Evolutionary conservation across 2,113 vertebrate genomes (phyloP).

Genomic region (Scopus umbretta): DNA sequence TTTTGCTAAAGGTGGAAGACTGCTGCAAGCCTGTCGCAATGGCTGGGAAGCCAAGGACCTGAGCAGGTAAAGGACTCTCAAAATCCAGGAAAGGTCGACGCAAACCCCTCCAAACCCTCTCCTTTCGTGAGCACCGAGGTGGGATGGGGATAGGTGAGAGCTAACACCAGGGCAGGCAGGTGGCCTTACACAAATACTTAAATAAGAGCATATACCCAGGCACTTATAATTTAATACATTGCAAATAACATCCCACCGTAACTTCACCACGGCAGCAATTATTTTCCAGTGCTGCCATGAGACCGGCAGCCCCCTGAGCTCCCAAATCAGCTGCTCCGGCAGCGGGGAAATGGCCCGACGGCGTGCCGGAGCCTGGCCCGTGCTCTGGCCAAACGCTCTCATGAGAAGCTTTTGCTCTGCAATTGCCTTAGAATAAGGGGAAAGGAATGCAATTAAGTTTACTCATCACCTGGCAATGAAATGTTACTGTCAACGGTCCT

Average conservation of each 20-base stretch:
- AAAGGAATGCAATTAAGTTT: not conserved
- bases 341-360: not conserved
- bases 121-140: not conserved
- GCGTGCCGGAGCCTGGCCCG: not conserved
- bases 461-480: not conserved
- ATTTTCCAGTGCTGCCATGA: not conserved
- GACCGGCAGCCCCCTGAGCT: not conserved
- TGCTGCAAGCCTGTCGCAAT: not conserved
- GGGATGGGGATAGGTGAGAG: not conserved
- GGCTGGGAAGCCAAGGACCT: not conserved
- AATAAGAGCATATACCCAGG: not conserved
- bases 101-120: not conserved
- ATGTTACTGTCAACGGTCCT: not conserved
- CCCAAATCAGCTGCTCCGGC: not conserved
- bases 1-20: not conserved
- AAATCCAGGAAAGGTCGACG: not conserved
- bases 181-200: not conserved
- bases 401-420: not conserved
- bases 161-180: not conserved
- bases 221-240: not conserved
- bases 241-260: not conserved
- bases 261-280: not conserved
- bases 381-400: accelerated
- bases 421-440: not conserved
- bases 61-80: not conserved